Evolutionary conservation across 2,888 invertebrate genomes (phyloP).

Genomic region (Mesorhabditis spiculigera): DNA sequence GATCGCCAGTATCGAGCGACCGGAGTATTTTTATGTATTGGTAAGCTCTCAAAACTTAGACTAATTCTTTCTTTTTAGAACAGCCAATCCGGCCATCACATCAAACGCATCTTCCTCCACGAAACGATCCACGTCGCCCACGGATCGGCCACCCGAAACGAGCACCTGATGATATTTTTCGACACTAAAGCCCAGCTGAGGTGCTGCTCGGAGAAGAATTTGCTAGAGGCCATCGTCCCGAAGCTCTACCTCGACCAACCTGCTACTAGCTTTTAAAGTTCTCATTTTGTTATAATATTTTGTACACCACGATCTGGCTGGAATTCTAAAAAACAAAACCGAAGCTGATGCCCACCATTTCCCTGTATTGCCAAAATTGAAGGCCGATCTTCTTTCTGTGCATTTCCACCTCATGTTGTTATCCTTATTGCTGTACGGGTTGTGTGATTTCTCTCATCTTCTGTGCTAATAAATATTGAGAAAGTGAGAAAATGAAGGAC

Average conservation of each 20-base stretch:
- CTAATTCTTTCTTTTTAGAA: neutral
- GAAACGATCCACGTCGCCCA: neutral
- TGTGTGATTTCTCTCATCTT: no score
- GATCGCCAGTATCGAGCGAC: neutral
- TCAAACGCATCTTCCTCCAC: neutral
- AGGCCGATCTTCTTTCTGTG: no score
- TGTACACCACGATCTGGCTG: no score
- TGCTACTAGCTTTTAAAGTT: neutral
- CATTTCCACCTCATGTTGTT: no score
- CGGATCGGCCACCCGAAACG: neutral
- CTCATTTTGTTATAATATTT: no score
- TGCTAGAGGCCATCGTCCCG: neutral
- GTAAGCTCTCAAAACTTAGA: neutral
- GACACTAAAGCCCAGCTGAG: neutral
- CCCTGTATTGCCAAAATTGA: no score
- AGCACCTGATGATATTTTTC: conserved; percentile 1
- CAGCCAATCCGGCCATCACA: neutral
- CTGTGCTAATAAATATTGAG: no score
- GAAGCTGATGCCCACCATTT: no score
- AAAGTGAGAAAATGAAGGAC: no score
- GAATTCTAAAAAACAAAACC: no score
- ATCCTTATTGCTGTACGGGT: no score
- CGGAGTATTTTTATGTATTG: neutral
- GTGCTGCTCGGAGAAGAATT: neutral
- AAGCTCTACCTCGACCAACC: neutral